Percentiles rank a stretch among this genome's conserved stretches.
Evolutionary conservation across 2,888 invertebrate species (phyloP).

Genomic region (Coremacera marginata): DNA sequence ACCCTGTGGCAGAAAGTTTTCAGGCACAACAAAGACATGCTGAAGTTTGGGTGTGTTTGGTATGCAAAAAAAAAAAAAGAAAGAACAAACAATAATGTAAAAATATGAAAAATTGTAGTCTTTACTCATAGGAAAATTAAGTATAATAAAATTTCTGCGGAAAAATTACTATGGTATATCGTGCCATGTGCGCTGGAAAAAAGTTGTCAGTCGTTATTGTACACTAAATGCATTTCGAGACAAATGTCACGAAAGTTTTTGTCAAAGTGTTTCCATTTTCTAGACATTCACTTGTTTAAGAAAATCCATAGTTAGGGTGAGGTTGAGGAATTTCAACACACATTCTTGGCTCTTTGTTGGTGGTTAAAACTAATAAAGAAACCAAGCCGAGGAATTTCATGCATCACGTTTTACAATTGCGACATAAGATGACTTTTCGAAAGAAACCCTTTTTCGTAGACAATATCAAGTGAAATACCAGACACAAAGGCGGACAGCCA

Average conservation of each 20-base stretch:
- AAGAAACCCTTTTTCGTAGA: background rate
- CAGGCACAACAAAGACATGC: background rate
- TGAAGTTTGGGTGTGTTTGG: background rate
- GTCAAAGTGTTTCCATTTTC: background rate
- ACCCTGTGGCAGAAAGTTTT: background rate
- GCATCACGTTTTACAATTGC: conserved; percentile 35
- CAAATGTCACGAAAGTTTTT: conserved; percentile 20
- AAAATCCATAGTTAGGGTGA: conserved; percentile 29
- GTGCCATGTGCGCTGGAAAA: background rate
- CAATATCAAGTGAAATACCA: conserved; percentile 27
- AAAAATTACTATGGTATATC: too few relatives aligned
- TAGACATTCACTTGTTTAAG: background rate
- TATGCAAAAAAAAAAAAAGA: background rate
- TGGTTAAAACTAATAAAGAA: conserved; percentile 30
- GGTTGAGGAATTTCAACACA: conserved; percentile 33
- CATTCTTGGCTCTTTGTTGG: background rate
- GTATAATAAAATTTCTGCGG: background rate
- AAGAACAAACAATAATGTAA: background rate
- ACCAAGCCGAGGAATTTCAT: conserved; percentile 37
- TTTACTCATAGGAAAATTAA: background rate
- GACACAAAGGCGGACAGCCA: conserved; percentile 25
- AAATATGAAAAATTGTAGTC: background rate
- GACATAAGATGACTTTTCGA: conserved; percentile 3
- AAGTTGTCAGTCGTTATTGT: background rate
- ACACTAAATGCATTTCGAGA: background rate